These are phyloP conservation scores for Leptinotarsa texana DNA, from an alignment of 1,140 invertebrate genomes.

Conservation along the genomic window DNA sequence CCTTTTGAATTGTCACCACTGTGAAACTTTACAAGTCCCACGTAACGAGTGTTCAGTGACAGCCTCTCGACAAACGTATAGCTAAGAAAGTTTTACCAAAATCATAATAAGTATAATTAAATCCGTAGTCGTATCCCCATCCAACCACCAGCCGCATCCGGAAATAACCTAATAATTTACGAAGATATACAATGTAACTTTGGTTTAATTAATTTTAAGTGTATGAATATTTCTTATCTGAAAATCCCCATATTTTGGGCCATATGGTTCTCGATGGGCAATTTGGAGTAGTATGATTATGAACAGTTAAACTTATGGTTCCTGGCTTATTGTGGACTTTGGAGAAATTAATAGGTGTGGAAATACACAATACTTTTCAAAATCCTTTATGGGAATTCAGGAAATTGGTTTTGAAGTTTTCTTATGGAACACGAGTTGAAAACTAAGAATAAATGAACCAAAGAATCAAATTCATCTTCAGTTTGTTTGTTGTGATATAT, in stretches of 20 bases:
- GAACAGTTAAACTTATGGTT: conserved; percentile 35
- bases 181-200: conserved; percentile 21
- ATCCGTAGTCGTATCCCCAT: neutral
- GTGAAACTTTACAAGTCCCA: too few relatives aligned
- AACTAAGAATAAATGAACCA: too few relatives aligned
- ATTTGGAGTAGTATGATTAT: conserved; percentile 36
- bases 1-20: too few relatives aligned
- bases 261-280: conserved; percentile 36
- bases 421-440: too few relatives aligned
- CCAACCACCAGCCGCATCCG: neutral
- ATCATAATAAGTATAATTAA: conserved; percentile 13
- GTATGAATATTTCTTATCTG: conserved; percentile 22
- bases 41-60: too few relatives aligned
- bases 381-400: too few relatives aligned
- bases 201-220: conserved; percentile 29
- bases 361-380: neutral
- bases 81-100: neutral
- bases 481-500: too few relatives aligned
- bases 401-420: too few relatives aligned
- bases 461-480: too few relatives aligned
- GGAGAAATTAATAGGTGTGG: neutral
- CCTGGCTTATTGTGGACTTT: conserved; percentile 16
- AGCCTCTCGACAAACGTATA: too few relatives aligned
- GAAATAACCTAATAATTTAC: conserved; percentile 10
- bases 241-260: conserved; percentile 27